These are phyloP conservation scores for Mustelus asterias DNA, from an alignment of 2,113 vertebrate genomes.

Conservation along the genomic window DNA sequence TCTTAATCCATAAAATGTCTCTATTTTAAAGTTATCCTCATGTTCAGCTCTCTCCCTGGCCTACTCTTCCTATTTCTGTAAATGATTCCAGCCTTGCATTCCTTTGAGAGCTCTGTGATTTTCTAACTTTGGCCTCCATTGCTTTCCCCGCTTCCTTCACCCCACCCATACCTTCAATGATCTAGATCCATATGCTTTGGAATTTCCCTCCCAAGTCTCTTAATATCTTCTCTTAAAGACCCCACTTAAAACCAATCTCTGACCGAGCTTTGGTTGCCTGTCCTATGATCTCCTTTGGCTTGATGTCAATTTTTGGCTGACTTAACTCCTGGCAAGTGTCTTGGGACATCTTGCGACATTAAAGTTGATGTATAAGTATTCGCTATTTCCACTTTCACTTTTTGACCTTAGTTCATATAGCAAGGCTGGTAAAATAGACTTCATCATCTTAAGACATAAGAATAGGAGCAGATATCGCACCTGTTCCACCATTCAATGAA, in stretches of 20 bases:
- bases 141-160: background rate
- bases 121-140: background rate
- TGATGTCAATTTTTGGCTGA: background rate
- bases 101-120: background rate
- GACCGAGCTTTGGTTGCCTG: background rate
- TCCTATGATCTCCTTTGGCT: background rate
- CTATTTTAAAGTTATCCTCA: background rate
- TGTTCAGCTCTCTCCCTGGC: background rate
- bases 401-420: background rate
- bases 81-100: background rate
- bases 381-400: background rate
- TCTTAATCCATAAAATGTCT: background rate
- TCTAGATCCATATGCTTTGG: background rate
- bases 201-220: background rate
- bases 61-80: background rate
- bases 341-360: background rate
- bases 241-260: background rate
- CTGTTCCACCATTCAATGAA: background rate
- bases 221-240: background rate
- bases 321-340: background rate
- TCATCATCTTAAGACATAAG: background rate
- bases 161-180: background rate
- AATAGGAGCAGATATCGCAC: background rate
- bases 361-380: background rate
- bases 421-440: background rate